These are phyloP conservation scores for Oncorhynchus kisutch DNA, from an alignment of 2,113 vertebrate genomes.

Conservation along the genomic window DNA sequence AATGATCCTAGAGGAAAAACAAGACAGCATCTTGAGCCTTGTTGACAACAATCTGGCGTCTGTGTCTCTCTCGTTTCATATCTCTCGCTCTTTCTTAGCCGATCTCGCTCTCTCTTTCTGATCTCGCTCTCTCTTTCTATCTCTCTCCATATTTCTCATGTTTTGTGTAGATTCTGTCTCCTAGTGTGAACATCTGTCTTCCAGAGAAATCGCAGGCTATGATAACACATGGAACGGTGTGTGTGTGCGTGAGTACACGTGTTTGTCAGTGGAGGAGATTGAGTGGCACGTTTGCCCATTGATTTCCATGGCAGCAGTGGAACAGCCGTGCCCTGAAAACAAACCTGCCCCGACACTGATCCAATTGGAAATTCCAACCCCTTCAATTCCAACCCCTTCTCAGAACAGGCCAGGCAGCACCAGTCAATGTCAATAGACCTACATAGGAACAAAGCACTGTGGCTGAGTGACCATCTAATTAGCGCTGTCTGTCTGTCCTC, in stretches of 20 bases:
- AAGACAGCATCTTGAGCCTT: neutral
- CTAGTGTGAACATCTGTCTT: neutral
- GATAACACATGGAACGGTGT: neutral
- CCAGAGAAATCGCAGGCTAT: neutral
- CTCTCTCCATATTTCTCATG: neutral
- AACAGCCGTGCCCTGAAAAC: neutral
- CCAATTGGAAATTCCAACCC: neutral
- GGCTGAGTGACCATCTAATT: neutral
- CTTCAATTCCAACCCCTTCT: neutral
- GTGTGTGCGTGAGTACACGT: neutral
- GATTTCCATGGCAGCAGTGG: neutral
- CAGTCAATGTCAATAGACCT: neutral
- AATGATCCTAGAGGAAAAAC: neutral
- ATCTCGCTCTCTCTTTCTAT: neutral
- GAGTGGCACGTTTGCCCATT: neutral
- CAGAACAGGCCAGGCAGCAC: neutral
- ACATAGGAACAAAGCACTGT: neutral
- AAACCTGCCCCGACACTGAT: neutral
- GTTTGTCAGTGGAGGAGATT: too few species aligned
- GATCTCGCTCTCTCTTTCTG: neutral
- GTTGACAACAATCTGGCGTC: neutral
- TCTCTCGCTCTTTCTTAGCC: neutral
- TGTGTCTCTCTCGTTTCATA: neutral
- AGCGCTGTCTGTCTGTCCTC: too few species aligned
- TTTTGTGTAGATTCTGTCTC: neutral